phyloP scores from a whole-genome alignment of 2,113 vertebrate species.

The Sinocyclocheilus anshuiensis region DNA sequence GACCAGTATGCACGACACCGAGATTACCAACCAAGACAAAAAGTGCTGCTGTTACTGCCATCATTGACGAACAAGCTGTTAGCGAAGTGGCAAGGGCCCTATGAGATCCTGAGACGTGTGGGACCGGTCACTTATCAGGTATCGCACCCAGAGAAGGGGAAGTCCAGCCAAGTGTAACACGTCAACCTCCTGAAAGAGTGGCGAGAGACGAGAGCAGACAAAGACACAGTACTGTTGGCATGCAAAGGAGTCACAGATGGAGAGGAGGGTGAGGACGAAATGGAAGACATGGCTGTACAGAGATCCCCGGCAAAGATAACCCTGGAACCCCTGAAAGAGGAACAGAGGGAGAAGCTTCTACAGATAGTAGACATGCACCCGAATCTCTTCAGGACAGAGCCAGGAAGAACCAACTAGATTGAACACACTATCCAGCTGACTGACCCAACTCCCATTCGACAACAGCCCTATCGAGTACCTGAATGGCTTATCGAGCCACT shows the following conservation, averaged over 20 bases:
- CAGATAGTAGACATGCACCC: no score
- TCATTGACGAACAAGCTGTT: no score
- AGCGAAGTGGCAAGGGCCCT: no score
- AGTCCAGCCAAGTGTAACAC: neutral
- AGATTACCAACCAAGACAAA: no score
- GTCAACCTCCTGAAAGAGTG: conserved; percentile 36
- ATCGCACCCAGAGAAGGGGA: neutral
- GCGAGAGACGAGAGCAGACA: neutral
- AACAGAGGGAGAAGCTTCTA: no score
- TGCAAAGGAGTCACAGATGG: neutral
- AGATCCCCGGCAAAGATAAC: neutral
- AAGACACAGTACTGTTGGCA: no score
- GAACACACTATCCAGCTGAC: neutral
- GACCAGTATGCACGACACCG: no score
- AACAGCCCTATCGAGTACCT: neutral
- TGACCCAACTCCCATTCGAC: neutral
- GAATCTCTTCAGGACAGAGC: neutral
- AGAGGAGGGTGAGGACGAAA: neutral
- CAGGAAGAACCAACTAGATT: neutral
- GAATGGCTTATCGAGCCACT: neutral
- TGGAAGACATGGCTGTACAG: neutral
- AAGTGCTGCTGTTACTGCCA: no score
- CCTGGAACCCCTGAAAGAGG: no score
- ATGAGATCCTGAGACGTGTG: no score
- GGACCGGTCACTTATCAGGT: no score